These are phyloP conservation scores for zebrafish (Danio rerio) DNA, from an alignment of 2,113 vertebrate genomes.

Conservation along the genomic window DNA sequence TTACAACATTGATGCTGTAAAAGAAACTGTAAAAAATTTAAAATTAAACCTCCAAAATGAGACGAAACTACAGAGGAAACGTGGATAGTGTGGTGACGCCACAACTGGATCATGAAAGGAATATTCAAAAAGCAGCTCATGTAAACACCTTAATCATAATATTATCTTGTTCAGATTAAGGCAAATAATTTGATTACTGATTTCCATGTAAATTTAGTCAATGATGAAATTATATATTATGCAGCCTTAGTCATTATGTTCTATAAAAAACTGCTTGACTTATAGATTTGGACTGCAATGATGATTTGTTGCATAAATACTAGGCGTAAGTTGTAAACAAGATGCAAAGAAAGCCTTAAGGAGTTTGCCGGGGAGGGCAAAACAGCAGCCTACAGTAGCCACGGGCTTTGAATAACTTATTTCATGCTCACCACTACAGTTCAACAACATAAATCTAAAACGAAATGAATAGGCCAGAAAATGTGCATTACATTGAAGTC, in stretches of 20 bases:
- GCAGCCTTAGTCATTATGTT: conserved; percentile 27
- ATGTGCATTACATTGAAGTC: conserved; percentile 4
- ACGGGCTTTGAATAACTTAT: conserved; percentile 27
- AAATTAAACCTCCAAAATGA: no score
- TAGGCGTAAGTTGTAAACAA: conserved; percentile 29
- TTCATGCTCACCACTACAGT: conserved; percentile 22
- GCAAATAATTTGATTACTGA: no score
- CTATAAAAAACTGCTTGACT: conserved; percentile 29
- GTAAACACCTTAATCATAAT: no score
- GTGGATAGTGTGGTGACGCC: no score
- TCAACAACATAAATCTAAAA: neutral
- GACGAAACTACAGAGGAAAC: no score
- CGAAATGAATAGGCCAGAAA: conserved; percentile 17
- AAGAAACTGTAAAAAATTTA: no score
- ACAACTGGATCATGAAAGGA: no score
- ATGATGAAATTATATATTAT: no score
- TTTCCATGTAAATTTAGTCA: no score
- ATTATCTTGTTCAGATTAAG: no score
- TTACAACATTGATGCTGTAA: no score
- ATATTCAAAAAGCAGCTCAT: no score
- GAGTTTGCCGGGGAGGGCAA: conserved; percentile 12
- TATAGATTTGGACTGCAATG: conserved; percentile 32
- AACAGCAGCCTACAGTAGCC: neutral
- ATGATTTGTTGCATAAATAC: conserved; percentile 37
- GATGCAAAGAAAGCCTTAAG: conserved; percentile 35